Conservation (phyloP, 1,140 invertebrate species). For the Belonocnema kinseyi region DNA sequence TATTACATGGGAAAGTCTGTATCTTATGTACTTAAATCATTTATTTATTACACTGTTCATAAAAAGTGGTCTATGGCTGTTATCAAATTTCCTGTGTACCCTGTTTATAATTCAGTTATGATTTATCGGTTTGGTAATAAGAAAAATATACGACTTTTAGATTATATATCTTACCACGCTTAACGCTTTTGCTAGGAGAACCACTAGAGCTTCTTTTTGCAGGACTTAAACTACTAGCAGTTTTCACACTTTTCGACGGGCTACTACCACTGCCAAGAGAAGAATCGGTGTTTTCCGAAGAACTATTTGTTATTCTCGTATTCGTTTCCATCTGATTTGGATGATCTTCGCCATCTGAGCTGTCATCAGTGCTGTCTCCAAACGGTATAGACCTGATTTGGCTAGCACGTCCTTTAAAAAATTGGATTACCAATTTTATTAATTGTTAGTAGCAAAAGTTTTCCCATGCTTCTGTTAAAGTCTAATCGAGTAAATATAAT, state of each 20-base stretch:
- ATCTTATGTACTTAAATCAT: too few species aligned
- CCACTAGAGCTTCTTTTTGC: conserved; percentile 90
- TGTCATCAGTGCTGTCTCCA: conserved; percentile 96
- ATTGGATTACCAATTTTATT: neutral
- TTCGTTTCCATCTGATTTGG: conserved; percentile 74
- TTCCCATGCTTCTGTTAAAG: too few species aligned
- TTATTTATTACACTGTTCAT: too few species aligned
- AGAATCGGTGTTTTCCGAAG: conserved; percentile 73
- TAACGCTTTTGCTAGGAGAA: conserved; percentile 85
- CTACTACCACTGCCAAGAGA: conserved; percentile 82
- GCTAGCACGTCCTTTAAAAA: conserved; percentile 85
- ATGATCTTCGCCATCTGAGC: conserved; percentile 91
- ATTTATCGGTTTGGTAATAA: too few species aligned
- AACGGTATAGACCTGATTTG: conserved; percentile 97
- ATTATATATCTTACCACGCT: conserved; percentile 63
- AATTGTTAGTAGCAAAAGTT: too few species aligned
- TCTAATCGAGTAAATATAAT: too few species aligned
- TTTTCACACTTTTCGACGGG: conserved; percentile 90
- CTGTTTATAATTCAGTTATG: too few species aligned
- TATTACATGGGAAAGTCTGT: too few species aligned
- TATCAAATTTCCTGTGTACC: too few species aligned
- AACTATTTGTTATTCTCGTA: conserved; percentile 77
- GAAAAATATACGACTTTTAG: too few species aligned
- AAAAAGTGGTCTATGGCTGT: too few species aligned
- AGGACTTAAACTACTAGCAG: conserved; percentile 87